Percentiles rank a stretch among this genome's conserved stretches.
Evolutionary conservation across 2,113 vertebrate genomes (phyloP).

Genomic region (Entosphenus tridentatus): DNA sequence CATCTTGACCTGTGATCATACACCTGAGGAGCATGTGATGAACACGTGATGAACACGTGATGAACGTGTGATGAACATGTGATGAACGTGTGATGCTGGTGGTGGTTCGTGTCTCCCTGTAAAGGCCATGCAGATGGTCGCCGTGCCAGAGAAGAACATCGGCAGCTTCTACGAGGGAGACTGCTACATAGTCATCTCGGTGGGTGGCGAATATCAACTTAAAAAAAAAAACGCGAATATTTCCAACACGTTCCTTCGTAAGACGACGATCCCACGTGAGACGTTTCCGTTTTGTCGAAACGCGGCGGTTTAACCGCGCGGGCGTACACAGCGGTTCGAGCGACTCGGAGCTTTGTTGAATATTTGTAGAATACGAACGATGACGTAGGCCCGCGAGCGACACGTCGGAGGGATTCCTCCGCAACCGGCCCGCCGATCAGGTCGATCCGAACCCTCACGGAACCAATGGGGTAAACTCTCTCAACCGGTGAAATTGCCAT

Average conservation of each 20-base stretch:
- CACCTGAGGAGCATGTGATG: background rate
- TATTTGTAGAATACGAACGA: too few relatives aligned
- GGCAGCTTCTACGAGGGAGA: constrained; percentile 51
- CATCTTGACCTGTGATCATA: too few relatives aligned
- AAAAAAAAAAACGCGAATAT: background rate
- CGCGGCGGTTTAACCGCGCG: background rate
- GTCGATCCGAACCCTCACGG: too few relatives aligned
- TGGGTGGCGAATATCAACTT: constrained; percentile 17
- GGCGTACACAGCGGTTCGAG: background rate
- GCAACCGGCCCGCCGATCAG: too few relatives aligned
- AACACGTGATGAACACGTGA: too few relatives aligned
- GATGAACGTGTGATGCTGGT: background rate
- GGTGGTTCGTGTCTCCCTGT: constrained; percentile 7
- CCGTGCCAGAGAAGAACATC: constrained; percentile 26
- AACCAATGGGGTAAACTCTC: too few relatives aligned
- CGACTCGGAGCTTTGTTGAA: background rate
- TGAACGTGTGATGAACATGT: background rate
- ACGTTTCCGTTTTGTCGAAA: background rate
- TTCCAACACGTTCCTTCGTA: background rate
- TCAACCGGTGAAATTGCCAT: too few relatives aligned
- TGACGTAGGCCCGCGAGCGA: too few relatives aligned
- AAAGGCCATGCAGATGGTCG: constrained; percentile 47
- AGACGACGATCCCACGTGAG: background rate
- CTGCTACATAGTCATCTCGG: constrained; percentile 41
- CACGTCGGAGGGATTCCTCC: too few relatives aligned